These are phyloP conservation scores for Chrysochloris asiatica DNA, from an alignment of 2,113 vertebrate species.

Conservation along the genomic window DNA sequence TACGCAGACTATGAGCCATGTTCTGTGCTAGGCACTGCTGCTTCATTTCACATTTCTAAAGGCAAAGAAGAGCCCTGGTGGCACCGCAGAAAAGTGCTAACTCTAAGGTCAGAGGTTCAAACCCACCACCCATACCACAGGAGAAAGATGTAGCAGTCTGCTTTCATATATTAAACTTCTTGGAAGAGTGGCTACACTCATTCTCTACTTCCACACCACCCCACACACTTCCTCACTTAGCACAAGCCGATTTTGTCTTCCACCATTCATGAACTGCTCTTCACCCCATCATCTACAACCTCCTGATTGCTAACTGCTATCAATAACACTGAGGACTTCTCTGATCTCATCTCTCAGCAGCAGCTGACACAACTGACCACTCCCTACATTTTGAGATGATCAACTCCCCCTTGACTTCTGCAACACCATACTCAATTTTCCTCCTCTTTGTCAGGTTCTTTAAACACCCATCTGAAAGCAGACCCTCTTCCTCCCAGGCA, in stretches of 20 bases:
- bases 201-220: background rate
- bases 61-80: no score
- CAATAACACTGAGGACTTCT: conserved; percentile 6
- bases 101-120: background rate
- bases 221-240: background rate
- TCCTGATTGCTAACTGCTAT: background rate
- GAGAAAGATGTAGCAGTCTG: background rate
- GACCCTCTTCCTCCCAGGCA: background rate
- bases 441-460: background rate
- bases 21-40: background rate
- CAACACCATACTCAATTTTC: background rate
- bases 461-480: background rate
- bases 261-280: background rate
- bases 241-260: background rate
- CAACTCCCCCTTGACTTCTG: background rate
- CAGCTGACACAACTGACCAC: background rate
- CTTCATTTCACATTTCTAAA: no score
- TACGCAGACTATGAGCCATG: background rate
- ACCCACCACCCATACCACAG: background rate
- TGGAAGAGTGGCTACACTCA: background rate
- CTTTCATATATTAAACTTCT: background rate
- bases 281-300: background rate
- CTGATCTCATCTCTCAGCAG: background rate
- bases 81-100: no score
- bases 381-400: conserved; percentile 1